Percentiles rank a stretch among this genome's conserved stretches.
Conservation (phyloP, 2,888 invertebrate species). For the Sinopyrophorus schimmeli region DNA sequence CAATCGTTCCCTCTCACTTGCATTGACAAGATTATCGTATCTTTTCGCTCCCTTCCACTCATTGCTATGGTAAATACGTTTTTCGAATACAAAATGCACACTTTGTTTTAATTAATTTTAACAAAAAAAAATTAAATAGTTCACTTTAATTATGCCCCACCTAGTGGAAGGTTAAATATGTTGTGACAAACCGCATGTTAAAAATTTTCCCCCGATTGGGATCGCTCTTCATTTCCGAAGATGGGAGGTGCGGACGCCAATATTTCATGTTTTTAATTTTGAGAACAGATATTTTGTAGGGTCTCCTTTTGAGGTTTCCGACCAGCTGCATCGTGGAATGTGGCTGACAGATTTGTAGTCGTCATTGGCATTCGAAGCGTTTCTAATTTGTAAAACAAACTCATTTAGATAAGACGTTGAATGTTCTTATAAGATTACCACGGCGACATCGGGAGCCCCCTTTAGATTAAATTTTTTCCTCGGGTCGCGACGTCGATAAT, state of each 20-base stretch:
- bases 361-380: slow-evolving; percentile 18
- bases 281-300: slow-evolving; percentile 31
- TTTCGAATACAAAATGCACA: no score
- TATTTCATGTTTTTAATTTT: slow-evolving; percentile 36
- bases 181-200: slow-evolving; percentile 24
- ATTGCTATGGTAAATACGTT: no score
- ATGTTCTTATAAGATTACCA: slow-evolving; percentile 11
- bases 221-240: slow-evolving; percentile 17
- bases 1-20: no score
- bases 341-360: slow-evolving; percentile 24
- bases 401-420: slow-evolving; percentile 20
- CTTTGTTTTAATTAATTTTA: no score
- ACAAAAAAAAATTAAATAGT: no score
- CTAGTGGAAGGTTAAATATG: no score
- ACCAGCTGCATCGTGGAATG: slow-evolving; percentile 22
- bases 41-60: no score
- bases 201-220: slow-evolving; percentile 19
- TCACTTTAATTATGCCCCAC: no score
- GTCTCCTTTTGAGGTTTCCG: slow-evolving; percentile 27
- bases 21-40: no score
- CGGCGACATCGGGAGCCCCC: no score
- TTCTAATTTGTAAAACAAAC: slow-evolving; percentile 31
- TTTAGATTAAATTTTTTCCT: background rate
- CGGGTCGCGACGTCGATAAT: background rate
- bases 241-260: slow-evolving; percentile 32